These are phyloP conservation scores for Drosophila nikananu DNA, from an alignment of 1,140 invertebrate species.

Conservation along the genomic window DNA sequence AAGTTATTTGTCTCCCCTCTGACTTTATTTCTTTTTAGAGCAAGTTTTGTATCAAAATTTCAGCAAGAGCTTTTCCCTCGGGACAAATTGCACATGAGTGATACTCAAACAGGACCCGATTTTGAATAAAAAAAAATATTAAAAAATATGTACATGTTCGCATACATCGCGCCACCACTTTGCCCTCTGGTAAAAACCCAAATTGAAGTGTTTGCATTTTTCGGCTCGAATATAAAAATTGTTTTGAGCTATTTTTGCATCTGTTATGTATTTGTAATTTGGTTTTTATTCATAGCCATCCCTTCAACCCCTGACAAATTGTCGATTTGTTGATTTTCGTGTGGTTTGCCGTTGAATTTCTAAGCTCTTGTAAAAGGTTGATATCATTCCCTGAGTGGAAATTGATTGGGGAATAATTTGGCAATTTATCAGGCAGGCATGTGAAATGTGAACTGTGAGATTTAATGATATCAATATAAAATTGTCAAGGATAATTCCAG, in stretches of 20 bases:
- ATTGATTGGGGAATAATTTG: constrained; percentile 29
- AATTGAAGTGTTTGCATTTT: constrained; percentile 72
- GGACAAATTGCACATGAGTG: constrained; percentile 44
- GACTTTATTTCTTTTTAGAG: constrained; percentile 25
- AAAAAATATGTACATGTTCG: background rate
- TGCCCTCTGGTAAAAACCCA: constrained; percentile 31
- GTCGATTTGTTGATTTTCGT: constrained; percentile 42
- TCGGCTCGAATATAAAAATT: constrained; percentile 41
- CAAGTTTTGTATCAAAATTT: constrained; percentile 31
- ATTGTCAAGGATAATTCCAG: constrained; percentile 1
- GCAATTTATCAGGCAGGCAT: constrained; percentile 15
- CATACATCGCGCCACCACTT: background rate
- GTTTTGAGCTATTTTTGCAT: constrained; percentile 60
- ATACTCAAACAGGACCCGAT: constrained; percentile 18
- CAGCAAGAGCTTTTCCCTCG: constrained; percentile 17
- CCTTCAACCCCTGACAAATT: constrained; percentile 13
- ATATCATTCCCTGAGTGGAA: constrained; percentile 8
- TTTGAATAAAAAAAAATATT: background rate
- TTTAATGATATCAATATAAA: constrained; percentile 17
- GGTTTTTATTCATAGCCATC: constrained; percentile 63
- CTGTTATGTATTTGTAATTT: constrained; percentile 72
- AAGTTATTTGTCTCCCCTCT: constrained; percentile 17
- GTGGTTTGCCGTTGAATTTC: constrained; percentile 15
- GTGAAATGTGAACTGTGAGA: constrained; percentile 17
- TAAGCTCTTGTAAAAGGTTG: constrained; percentile 7